phyloP scores from a whole-genome alignment of 2,113 vertebrate species.

The Dascyllus trimaculatus region DNA sequence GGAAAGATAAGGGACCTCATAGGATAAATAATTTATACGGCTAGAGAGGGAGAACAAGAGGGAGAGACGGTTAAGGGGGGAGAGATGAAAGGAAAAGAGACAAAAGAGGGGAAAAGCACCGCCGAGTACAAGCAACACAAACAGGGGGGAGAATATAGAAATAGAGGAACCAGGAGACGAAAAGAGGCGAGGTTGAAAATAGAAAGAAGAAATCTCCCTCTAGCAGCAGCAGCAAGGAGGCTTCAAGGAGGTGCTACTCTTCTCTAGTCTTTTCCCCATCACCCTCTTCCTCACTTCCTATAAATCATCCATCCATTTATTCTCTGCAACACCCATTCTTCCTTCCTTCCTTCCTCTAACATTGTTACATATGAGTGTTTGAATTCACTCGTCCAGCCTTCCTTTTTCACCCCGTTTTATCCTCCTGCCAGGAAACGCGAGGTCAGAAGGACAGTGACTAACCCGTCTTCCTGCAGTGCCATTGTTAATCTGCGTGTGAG shows the following conservation, averaged over 20 bases:
- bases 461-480: conserved; percentile 62
- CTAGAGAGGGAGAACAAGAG: conserved; percentile 43
- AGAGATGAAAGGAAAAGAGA: conserved; percentile 51
- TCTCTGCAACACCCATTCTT: conserved; percentile 43
- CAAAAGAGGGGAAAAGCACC: conserved; percentile 45
- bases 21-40: conserved; percentile 78
- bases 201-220: conserved; percentile 48
- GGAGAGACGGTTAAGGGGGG: conserved; percentile 10
- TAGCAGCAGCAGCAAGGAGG: conserved; percentile 45
- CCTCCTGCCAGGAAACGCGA: conserved; percentile 67
- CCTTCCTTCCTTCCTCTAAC: conserved; percentile 59
- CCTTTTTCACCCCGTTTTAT: conserved; percentile 30
- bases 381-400: conserved; percentile 39
- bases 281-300: not conserved
- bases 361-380: conserved; percentile 41
- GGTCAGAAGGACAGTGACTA: conserved; percentile 69
- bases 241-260: conserved; percentile 20
- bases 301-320: conserved; percentile 36
- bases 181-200: conserved; percentile 58
- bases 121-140: conserved; percentile 21
- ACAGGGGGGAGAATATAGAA: conserved; percentile 24
- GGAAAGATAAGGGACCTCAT: conserved; percentile 71
- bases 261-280: conserved; percentile 17
- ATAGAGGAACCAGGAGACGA: conserved; percentile 21
- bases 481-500: conserved; percentile 63